Evolutionary conservation across 92 coral and sea anemone species (phyloP), one percentile per base, ranked within the genome.

Genomic region (Pocillopora meandrina): DNA sequence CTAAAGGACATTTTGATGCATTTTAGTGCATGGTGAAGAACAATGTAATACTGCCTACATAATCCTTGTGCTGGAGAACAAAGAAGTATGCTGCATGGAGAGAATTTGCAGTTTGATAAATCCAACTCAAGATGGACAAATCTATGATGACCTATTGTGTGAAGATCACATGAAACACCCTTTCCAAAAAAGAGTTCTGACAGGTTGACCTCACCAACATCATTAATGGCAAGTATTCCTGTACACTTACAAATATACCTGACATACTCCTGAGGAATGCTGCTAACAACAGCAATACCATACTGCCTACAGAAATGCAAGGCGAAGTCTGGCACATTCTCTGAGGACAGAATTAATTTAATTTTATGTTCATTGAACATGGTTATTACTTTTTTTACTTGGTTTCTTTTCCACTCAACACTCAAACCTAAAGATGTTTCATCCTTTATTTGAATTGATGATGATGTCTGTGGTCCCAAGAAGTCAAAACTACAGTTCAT

Each of bases 31-130:
- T 84, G 88, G 58, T 81, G 81, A 47, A 97, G 90, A 65, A 95
- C 93, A 85, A 93, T 81, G 58, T 82, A 80, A 78, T 90, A 89
- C 71, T 95, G 99, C 12, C 72, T 90, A 63, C 98, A 90, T 61
- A 97, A 69, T 1, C 94, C 93, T 58, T 91, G 92, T 33, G 90
- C 86, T 85, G 99, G 98, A 36, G 93, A 94, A 87, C 90, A 91
- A 35, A 97, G 90, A 35, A 95, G 36, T 18, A 97, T 83, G 67
- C 84, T 88, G 75, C 85, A 80, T 21, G 92, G 85, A 16, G 56
- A 6, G 23, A 62, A 72, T 2, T 75, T 65, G 34, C 6, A 15
- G 42, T 47, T 67, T n/a, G 60, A 16, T 3, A 23, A 34, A 17
- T 56, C 36, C 9, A 83, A 34, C 31, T 83, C 55, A 2, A 83